These are phyloP conservation scores for Eupeodes latifasciatus DNA, from an alignment of 2,888 invertebrate genomes.

Conservation along the genomic window DNA sequence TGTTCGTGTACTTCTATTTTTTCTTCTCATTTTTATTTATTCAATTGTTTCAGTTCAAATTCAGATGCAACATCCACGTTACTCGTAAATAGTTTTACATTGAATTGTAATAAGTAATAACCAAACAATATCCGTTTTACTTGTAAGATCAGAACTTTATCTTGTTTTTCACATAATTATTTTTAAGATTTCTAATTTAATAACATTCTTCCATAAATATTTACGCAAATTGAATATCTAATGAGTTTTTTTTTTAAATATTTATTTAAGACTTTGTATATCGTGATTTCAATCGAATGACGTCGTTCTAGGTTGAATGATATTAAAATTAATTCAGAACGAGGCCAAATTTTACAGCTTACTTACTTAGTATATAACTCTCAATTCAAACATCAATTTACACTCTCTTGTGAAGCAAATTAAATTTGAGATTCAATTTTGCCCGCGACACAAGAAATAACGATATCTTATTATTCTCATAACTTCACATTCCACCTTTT, in stretches of 20 bases:
- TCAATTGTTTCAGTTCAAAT: background rate
- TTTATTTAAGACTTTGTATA: background rate
- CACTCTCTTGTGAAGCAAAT: conserved; percentile 20
- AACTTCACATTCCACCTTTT: conserved; percentile 27
- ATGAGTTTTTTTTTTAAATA: conserved; percentile 13
- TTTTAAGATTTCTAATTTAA: conserved; percentile 2
- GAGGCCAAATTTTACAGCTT: conserved; percentile 41
- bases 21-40: background rate
- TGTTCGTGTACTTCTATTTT: background rate
- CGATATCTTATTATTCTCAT: background rate
- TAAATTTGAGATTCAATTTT: conserved; percentile 8
- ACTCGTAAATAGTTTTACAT: background rate
- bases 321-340: conserved; percentile 51
- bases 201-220: background rate
- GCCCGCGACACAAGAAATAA: background rate
- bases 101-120: background rate
- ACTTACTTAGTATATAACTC: conserved; percentile 3
- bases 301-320: conserved; percentile 49
- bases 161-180: too few relatives aligned
- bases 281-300: conserved; percentile 40
- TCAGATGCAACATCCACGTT: background rate
- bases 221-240: conserved; percentile 36
- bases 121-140: background rate
- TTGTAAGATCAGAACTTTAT: background rate
- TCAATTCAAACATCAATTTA: conserved; percentile 53